phyloP scores from a whole-genome alignment of 1,140 invertebrate genomes.

The Apolygus lucorum region DNA sequence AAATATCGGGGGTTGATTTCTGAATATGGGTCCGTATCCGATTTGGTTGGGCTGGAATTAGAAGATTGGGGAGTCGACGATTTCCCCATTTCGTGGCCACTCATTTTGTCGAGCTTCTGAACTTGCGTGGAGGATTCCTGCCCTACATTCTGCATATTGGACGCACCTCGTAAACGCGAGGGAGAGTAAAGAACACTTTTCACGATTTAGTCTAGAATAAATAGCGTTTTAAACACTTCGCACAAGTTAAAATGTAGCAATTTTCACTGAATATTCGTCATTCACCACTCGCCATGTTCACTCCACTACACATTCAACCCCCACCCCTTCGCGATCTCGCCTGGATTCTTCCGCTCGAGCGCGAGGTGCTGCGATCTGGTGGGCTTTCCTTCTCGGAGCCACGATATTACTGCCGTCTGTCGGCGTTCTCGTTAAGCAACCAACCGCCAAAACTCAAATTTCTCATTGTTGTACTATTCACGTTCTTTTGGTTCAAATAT shows the following conservation, averaged over 20 bases:
- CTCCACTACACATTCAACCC: neutral
- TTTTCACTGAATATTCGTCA: neutral
- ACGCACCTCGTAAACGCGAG: constrained; percentile 37
- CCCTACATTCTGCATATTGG: constrained; percentile 84
- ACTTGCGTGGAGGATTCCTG: constrained; percentile 61
- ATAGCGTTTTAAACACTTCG: neutral
- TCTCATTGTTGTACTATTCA: no score
- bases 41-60: constrained; percentile 59
- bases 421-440: no score
- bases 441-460: no score
- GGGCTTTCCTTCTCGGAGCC: neutral
- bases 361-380: neutral
- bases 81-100: constrained; percentile 49
- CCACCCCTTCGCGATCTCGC: neutral
- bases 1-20: constrained; percentile 68
- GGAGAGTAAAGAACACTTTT: neutral
- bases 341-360: neutral
- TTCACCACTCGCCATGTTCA: neutral
- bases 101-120: constrained; percentile 63
- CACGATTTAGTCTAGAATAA: neutral
- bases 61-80: constrained; percentile 52
- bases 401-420: no score
- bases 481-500: no score
- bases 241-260: neutral
- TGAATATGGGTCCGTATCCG: constrained; percentile 66